Percentiles rank a stretch among this genome's conserved stretches.
These are phyloP conservation scores for Camponotus vicinus DNA, from an alignment of 1,140 invertebrate genomes.

Conservation along the genomic window DNA sequence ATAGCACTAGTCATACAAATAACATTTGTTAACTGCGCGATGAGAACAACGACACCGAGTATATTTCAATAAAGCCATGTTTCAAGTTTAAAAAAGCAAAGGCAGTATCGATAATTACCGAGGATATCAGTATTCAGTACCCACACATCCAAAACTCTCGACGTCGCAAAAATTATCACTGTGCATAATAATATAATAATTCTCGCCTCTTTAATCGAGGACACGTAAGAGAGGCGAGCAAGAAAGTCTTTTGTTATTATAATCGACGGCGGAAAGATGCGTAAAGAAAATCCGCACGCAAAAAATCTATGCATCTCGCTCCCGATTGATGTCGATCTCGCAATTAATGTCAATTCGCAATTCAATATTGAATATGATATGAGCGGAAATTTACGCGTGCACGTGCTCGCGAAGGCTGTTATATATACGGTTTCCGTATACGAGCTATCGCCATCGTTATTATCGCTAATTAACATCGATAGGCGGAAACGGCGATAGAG, in stretches of 20 bases:
- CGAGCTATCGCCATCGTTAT: constrained; percentile 61
- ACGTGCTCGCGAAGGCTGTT: not conserved
- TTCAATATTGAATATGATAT: not conserved
- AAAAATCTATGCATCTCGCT: not conserved
- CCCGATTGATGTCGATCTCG: not conserved
- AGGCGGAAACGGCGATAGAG: constrained; percentile 19
- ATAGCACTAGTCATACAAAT: not conserved
- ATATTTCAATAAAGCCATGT: not conserved
- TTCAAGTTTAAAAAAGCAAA: not conserved
- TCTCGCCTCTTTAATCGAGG: not conserved
- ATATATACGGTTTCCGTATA: not conserved
- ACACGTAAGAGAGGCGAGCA: not conserved
- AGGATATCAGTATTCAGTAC: not conserved
- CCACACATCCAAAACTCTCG: not conserved
- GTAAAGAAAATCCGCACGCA: not conserved
- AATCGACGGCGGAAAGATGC: not conserved
- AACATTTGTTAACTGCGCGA: not conserved
- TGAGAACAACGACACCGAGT: not conserved
- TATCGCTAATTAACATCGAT: constrained; percentile 73
- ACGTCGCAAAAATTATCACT: constrained; percentile 8
- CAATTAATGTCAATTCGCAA: not conserved
- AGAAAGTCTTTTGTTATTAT: not conserved
- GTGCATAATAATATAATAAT: constrained; percentile 1
- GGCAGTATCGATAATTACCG: not conserved
- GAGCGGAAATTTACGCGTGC: constrained; percentile 10